Percentiles rank a stretch among this genome's conserved stretches.
Evolutionary conservation across 2,888 invertebrate genomes (phyloP).

Genomic region (Timema cristinae): DNA sequence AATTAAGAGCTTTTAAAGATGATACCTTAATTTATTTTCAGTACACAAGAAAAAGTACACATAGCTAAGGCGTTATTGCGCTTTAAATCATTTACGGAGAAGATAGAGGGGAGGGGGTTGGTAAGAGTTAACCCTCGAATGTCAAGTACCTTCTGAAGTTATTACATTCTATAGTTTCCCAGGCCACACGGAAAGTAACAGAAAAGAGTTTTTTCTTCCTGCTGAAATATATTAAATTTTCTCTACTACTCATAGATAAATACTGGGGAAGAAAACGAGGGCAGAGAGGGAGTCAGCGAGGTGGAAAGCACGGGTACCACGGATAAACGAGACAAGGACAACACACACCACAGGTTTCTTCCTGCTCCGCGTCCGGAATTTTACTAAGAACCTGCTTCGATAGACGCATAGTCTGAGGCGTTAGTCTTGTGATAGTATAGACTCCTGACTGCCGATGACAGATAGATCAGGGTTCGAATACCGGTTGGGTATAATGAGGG

Average conservation of each 20-base stretch:
- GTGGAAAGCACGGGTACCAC: neutral
- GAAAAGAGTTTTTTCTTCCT: constrained; percentile 9
- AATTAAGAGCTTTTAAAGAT: neutral
- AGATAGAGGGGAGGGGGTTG: neutral
- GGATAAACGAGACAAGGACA: neutral
- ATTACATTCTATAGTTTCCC: constrained; percentile 4
- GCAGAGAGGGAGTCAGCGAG: neutral
- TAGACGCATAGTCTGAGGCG: too few relatives aligned
- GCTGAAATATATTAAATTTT: constrained; percentile 13
- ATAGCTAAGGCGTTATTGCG: constrained; percentile 13
- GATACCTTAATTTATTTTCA: constrained; percentile 10
- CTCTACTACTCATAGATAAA: constrained; percentile 6
- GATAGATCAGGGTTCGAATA: too few relatives aligned
- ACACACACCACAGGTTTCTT: too few relatives aligned
- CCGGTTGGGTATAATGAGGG: too few relatives aligned
- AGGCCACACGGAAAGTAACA: constrained; percentile 11
- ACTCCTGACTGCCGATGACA: too few relatives aligned
- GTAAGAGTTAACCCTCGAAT: constrained; percentile 14
- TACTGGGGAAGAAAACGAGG: neutral
- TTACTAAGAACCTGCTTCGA: too few relatives aligned
- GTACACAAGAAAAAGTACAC: constrained; percentile 4
- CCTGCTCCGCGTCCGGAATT: too few relatives aligned
- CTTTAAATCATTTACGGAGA: constrained; percentile 9
- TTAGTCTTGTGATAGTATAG: too few relatives aligned
- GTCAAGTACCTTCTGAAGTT: constrained; percentile 11